These are phyloP conservation scores for Musca vetustissima DNA, from an alignment of 1,140 invertebrate species.

Conservation along the genomic window DNA sequence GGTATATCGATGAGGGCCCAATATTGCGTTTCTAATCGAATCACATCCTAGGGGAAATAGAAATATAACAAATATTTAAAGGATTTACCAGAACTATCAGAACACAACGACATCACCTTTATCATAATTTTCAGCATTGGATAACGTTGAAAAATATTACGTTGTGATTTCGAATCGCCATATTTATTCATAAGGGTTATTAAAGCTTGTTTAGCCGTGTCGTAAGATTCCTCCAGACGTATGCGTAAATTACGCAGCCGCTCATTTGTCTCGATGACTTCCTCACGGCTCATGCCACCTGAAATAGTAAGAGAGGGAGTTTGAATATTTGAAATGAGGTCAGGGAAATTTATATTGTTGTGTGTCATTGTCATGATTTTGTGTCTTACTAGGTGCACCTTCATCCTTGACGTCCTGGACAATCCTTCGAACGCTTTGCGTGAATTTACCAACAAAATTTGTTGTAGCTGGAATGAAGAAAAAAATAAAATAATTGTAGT, in stretches of 20 bases:
- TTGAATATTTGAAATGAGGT: conserved; percentile 35
- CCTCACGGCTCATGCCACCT: conserved; percentile 62
- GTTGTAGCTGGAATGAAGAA: conserved; percentile 68
- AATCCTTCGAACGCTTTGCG: conserved; percentile 85
- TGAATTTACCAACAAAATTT: conserved; percentile 89
- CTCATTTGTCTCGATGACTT: conserved; percentile 87
- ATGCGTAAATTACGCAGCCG: conserved; percentile 78
- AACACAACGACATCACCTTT: conserved; percentile 66
- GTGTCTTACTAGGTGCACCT: conserved; percentile 72
- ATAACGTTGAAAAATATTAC: conserved; percentile 85
- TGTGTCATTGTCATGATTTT: too few species aligned
- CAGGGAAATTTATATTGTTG: background rate
- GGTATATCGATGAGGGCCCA: conserved; percentile 91
- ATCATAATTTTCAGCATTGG: conserved; percentile 84
- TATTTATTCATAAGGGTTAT: conserved; percentile 84
- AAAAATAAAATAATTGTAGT: conserved; percentile 36
- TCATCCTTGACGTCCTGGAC: conserved; percentile 94
- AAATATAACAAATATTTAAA: background rate
- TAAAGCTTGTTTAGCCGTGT: conserved; percentile 82
- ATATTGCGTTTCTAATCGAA: conserved; percentile 88
- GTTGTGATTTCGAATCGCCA: conserved; percentile 79
- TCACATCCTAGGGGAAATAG: conserved; percentile 78
- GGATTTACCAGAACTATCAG: too few species aligned
- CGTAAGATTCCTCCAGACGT: conserved; percentile 82
- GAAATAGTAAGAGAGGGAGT: background rate